Conservation (phyloP, 2,113 vertebrate species). For the Panurus biarmicus region DNA sequence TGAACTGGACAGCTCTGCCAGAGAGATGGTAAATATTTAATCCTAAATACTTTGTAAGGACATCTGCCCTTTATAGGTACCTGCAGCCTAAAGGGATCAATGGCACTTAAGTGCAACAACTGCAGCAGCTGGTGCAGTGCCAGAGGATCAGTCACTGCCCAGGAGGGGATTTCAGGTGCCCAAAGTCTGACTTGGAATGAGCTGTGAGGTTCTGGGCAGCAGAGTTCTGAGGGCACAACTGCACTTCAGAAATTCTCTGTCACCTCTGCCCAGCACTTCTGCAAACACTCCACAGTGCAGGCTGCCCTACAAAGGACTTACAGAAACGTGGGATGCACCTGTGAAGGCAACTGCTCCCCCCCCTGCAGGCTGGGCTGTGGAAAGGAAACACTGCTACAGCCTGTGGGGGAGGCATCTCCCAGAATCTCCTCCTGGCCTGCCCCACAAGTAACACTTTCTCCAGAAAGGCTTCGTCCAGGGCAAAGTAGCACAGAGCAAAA, state of each 20-base stretch:
- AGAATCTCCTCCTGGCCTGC: not conserved
- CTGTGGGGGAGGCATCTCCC: not conserved
- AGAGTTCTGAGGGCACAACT: not conserved
- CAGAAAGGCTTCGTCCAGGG: not conserved
- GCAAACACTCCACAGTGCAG: not conserved
- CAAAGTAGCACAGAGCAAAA: not conserved
- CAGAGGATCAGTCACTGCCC: not conserved
- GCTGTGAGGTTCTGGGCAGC: not conserved
- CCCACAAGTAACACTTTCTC: not conserved
- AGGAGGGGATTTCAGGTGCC: not conserved
- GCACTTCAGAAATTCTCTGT: not conserved
- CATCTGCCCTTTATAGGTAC: not conserved
- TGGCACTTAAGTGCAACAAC: not conserved
- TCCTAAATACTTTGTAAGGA: not conserved
- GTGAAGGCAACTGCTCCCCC: not conserved
- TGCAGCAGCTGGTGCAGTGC: not conserved
- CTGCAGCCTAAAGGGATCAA: not conserved
- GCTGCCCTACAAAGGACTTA: not conserved
- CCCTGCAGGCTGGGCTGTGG: not conserved
- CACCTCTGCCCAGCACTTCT: not conserved
- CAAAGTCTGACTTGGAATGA: not conserved
- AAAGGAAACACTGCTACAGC: not conserved
- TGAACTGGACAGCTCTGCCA: constrained; percentile 89
- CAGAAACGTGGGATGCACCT: fast-evolving
- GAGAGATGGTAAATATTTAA: not conserved